Percentiles rank a stretch among this genome's conserved stretches.
Evolutionary conservation across 2,888 invertebrate genomes (phyloP).

Genomic region (Drepanosiphum platanoidis): DNA sequence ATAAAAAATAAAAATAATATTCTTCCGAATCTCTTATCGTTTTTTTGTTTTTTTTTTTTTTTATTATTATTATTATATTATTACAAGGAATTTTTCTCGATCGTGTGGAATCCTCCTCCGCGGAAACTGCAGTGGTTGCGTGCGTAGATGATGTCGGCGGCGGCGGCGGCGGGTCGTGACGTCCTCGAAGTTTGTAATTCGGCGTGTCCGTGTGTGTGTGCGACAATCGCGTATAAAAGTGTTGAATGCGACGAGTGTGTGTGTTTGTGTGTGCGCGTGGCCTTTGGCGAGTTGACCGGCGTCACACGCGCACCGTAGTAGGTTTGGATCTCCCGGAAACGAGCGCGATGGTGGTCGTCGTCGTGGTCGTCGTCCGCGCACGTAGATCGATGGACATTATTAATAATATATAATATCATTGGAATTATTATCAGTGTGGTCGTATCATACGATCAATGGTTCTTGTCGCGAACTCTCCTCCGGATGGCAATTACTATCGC

Average conservation of each 20-base stretch:
- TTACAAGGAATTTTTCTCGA: background rate
- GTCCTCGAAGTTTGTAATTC: background rate
- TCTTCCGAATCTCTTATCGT: too few species aligned
- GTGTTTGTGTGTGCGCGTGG: background rate
- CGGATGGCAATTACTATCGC: background rate
- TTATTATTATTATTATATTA: background rate
- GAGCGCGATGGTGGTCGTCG: background rate
- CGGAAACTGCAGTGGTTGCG: too few species aligned
- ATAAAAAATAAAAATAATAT: too few species aligned
- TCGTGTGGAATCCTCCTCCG: too few species aligned
- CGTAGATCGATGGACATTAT: background rate
- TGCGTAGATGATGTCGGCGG: too few species aligned
- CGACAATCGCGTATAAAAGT: too few species aligned
- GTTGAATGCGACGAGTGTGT: background rate
- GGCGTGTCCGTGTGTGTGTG: background rate
- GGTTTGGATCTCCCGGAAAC: background rate
- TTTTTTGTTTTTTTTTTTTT: slow-evolving; percentile 4
- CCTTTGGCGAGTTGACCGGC: background rate
- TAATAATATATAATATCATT: slow-evolving; percentile 1
- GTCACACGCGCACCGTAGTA: background rate
- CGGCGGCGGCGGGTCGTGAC: too few species aligned
- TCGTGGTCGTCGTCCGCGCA: background rate
- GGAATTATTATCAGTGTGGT: background rate
- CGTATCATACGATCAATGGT: slow-evolving; percentile 54
- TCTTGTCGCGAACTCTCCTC: slow-evolving; percentile 50